Evolutionary conservation across 2,113 vertebrate genomes (phyloP).

Genomic region (Penelope pileata): DNA sequence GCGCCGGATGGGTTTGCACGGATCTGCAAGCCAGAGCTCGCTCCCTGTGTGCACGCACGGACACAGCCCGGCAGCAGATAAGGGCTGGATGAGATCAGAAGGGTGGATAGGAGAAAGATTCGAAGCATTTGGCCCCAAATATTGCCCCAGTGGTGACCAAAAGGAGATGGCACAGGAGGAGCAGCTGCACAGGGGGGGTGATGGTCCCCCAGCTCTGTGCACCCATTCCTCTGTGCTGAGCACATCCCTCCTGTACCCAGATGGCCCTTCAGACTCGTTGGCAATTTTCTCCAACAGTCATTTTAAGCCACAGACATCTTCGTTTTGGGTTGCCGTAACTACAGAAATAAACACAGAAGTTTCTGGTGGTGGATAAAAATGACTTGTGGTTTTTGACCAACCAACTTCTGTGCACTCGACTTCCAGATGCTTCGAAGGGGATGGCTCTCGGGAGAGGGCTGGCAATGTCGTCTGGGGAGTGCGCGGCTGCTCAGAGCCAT

Average conservation of each 20-base stretch:
- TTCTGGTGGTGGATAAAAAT: slow-evolving; percentile 25
- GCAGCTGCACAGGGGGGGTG: not conserved
- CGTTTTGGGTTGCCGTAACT: not conserved
- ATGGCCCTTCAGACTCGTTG: accelerated
- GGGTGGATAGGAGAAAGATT: not conserved
- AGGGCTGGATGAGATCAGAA: not conserved
- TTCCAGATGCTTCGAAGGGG: not conserved
- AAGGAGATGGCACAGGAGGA: not conserved
- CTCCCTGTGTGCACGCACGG: accelerated
- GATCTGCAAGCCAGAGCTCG: not conserved
- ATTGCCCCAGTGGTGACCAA: not conserved
- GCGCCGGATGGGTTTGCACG: accelerated
- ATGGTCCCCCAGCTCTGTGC: accelerated
- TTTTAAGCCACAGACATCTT: not conserved
- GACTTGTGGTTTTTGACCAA: slow-evolving; percentile 13
- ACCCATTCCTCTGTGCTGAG: not conserved
- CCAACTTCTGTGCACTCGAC: not conserved
- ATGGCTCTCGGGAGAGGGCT: accelerated
- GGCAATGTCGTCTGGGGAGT: not conserved
- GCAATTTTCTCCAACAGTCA: not conserved
- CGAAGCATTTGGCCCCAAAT: not conserved
- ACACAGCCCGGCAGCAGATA: not conserved
- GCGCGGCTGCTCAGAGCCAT: not conserved
- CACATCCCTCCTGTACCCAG: not conserved
- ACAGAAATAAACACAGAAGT: slow-evolving; percentile 41